These are phyloP conservation scores for Aplochiton taeniatus DNA, from an alignment of 2,797 vertebrate genomes.

Conservation along the genomic window DNA sequence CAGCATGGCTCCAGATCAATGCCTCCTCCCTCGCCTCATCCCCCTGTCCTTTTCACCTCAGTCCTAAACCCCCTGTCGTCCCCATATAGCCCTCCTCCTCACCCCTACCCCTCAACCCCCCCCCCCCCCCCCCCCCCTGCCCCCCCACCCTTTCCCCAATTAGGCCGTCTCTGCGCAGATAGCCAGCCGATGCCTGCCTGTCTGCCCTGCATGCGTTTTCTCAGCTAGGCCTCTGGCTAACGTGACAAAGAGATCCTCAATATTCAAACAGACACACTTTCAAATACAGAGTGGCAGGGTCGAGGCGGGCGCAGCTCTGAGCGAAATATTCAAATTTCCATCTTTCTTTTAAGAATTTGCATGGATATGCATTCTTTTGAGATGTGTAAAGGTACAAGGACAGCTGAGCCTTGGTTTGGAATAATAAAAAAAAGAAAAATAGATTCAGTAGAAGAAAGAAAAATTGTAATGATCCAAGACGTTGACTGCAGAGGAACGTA, in stretches of 20 bases:
- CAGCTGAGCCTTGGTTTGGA: slow-evolving; percentile 74
- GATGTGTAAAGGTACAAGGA: slow-evolving; percentile 73
- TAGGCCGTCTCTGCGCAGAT: slow-evolving; percentile 73
- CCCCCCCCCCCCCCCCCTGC: slow-evolving; percentile 55
- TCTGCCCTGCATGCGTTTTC: slow-evolving; percentile 71
- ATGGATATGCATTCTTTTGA: slow-evolving; percentile 80
- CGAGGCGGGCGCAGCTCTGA: slow-evolving; percentile 76
- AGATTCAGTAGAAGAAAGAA: not conserved
- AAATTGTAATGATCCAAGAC: not conserved
- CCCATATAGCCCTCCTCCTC: not conserved
- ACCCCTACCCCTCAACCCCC: slow-evolving; percentile 10
- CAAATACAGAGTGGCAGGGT: slow-evolving; percentile 75
- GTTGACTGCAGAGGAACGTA: too few relatives aligned
- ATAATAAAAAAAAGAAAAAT: slow-evolving; percentile 51
- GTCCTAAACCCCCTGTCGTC: slow-evolving; percentile 34
- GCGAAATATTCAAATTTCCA: slow-evolving; percentile 78
- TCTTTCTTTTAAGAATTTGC: slow-evolving; percentile 75
- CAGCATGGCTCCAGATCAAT: too few relatives aligned
- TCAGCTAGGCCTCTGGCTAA: slow-evolving; percentile 75
- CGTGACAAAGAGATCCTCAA: slow-evolving; percentile 77
- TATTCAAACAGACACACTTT: slow-evolving; percentile 75
- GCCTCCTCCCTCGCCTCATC: slow-evolving; percentile 26
- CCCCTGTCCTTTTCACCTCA: slow-evolving; percentile 64
- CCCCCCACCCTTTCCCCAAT: slow-evolving; percentile 78
- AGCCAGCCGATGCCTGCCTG: slow-evolving; percentile 72